Evolutionary conservation across 2,888 invertebrate species (phyloP), one percentile per base, ranked within the genome.

Genomic region (Torymus texanus): DNA sequence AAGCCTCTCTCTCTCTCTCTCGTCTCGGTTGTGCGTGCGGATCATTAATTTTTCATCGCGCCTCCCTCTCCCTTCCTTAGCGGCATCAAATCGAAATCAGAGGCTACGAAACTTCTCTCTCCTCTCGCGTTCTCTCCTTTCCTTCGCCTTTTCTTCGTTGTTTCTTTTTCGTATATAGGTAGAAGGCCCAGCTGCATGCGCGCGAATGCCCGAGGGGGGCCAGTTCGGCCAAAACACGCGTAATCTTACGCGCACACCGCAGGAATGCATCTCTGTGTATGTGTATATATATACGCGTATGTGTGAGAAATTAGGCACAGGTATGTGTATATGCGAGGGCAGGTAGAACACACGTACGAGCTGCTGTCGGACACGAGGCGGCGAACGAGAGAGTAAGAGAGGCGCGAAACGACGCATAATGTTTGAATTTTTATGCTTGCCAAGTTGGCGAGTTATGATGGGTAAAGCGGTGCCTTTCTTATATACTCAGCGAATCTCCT

Each of bases 31-130:
- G 29, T 41, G 70, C 12, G 41, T 41, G 77, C 14, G 51, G 67
- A 67, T 72, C 61, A 72, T 73, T 78, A 73, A 78, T 63, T 78
- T 68, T 78, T 78, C 56, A 68, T 61, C 55, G 55, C 12, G 11
- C 53, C 29, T 2, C n/a, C n/a, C n/a, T 55, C 4, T 8, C 10
- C 53, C 29, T 2, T 11, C n/a, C 29, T 55, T 8, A 41, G 24
- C 18, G 16, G 61, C n/a, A 50, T 72, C 71, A 51, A 53, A 61
- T 71, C 63, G 56, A 56, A 73, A 41, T 41, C 41, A 41, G 41
- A 73, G 29, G n/a, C 18, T n/a, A 21, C 10, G 29, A 56, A 62
- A 2, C 58, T 29, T 55, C 16, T 63, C 29, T 11, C n/a, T 74
- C 13, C 53, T 14, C 11, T 53, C 13, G 51, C 16, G 10, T 51